Evolutionary conservation across 2,888 invertebrate genomes (phyloP).

Genomic region (Drosophila neotestacea): DNA sequence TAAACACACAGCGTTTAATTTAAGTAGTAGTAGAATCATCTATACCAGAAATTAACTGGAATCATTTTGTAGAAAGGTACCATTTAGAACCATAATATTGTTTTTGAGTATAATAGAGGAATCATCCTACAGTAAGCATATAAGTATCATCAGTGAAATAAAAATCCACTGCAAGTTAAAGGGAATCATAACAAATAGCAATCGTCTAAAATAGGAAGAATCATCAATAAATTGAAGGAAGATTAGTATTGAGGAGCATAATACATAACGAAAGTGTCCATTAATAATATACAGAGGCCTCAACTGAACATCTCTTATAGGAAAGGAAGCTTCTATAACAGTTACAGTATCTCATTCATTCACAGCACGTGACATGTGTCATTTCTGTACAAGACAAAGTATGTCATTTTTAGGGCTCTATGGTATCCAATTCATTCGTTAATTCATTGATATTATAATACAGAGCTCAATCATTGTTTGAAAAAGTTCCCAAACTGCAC

Average conservation of each 20-base stretch:
- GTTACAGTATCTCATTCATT: neutral
- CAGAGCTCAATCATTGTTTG: slow-evolving; percentile 4
- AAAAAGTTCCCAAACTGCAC: slow-evolving; percentile 25
- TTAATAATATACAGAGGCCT: too few relatives aligned
- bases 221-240: neutral
- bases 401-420: slow-evolving; percentile 3
- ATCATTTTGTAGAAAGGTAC: neutral
- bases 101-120: neutral
- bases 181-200: neutral
- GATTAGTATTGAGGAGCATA: too few relatives aligned
- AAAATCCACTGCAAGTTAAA: neutral
- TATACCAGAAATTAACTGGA: neutral
- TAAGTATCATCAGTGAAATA: neutral
- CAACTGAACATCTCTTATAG: neutral
- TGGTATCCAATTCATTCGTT: slow-evolving; percentile 8
- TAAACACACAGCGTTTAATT: slow-evolving; percentile 8
- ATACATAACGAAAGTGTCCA: too few relatives aligned
- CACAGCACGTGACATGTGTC: neutral
- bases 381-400: neutral
- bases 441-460: slow-evolving; percentile 12
- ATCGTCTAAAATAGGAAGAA: neutral
- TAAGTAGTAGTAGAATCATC: neutral
- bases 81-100: too few relatives aligned
- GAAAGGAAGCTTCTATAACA: neutral
- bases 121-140: neutral